A percentile compares a stretch with the other conserved stretches of the same genome.
Conservation (phyloP, 2,113 vertebrate genomes). For the Clarias batrachus region DNA sequence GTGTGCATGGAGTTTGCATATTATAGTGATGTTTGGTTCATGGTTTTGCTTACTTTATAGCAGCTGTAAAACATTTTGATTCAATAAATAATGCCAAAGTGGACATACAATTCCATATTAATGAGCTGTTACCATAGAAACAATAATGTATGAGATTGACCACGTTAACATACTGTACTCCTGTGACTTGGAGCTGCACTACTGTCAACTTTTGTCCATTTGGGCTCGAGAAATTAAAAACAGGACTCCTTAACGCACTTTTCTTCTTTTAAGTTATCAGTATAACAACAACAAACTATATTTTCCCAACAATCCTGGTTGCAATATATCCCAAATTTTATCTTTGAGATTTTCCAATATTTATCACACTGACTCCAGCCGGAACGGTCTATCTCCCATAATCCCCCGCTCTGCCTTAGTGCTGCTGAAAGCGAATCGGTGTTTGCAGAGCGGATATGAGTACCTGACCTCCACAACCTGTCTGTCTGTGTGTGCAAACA, state of each 20-base stretch:
- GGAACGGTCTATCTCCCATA: neutral
- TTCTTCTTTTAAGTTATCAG: neutral
- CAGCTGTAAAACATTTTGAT: neutral
- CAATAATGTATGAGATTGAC: neutral
- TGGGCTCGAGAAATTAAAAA: neutral
- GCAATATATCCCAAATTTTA: neutral
- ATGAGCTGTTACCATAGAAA: neutral
- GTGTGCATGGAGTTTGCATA: too few relatives aligned
- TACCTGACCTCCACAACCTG: neutral
- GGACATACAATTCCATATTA: too few relatives aligned
- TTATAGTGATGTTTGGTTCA: neutral
- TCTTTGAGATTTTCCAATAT: neutral
- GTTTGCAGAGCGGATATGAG: slow-evolving; percentile 42
- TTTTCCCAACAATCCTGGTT: neutral
- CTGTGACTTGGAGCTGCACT: neutral
- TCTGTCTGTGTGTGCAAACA: slow-evolving; percentile 47
- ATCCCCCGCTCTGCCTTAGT: slow-evolving; percentile 18
- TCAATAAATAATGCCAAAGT: neutral
- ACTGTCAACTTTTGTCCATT: neutral
- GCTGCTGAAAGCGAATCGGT: slow-evolving; percentile 1
- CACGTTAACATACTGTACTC: neutral
- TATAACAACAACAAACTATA: neutral
- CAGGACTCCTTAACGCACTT: neutral
- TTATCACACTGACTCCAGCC: neutral
- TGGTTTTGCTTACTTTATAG: neutral